These are phyloP conservation scores for Plotosus lineatus DNA, from an alignment of 2,113 vertebrate species.

Conservation along the genomic window DNA sequence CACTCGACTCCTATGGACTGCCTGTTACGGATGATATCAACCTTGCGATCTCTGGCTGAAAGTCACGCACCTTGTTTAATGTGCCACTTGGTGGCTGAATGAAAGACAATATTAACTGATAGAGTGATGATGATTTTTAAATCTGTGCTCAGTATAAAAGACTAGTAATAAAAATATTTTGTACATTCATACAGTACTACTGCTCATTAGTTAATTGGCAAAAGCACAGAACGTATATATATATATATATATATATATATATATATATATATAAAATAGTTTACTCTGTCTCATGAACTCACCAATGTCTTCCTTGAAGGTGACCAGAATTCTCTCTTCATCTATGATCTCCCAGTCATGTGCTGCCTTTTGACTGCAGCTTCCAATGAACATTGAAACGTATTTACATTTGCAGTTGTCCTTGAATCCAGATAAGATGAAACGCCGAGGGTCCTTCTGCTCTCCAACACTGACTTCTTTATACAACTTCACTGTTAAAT, in stretches of 20 bases:
- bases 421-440: slow-evolving; percentile 59
- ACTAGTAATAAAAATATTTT: too few relatives aligned
- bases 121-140: background rate
- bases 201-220: background rate
- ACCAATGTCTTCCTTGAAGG: slow-evolving; percentile 61
- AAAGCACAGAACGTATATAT: background rate
- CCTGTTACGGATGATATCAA: too few relatives aligned
- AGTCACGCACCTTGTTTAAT: too few relatives aligned
- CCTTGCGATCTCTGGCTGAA: too few relatives aligned
- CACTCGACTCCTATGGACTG: too few relatives aligned
- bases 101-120: background rate
- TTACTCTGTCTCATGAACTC: slow-evolving; percentile 13
- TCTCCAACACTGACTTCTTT: slow-evolving; percentile 29
- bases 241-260: too few relatives aligned
- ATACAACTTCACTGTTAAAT: slow-evolving; percentile 50
- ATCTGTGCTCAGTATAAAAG: background rate
- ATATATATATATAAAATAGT: background rate
- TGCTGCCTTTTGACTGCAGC: slow-evolving; percentile 54
- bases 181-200: background rate
- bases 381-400: slow-evolving; percentile 56
- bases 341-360: slow-evolving; percentile 59
- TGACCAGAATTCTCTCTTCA: slow-evolving; percentile 57
- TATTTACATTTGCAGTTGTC: slow-evolving; percentile 36
- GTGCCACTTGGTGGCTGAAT: too few relatives aligned
- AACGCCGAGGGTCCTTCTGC: slow-evolving; percentile 52